Percentiles rank a stretch among this genome's conserved stretches.
These are phyloP conservation scores for Hypomecis atomaria DNA, from an alignment of 2,888 invertebrate genomes.

Conservation along the genomic window DNA sequence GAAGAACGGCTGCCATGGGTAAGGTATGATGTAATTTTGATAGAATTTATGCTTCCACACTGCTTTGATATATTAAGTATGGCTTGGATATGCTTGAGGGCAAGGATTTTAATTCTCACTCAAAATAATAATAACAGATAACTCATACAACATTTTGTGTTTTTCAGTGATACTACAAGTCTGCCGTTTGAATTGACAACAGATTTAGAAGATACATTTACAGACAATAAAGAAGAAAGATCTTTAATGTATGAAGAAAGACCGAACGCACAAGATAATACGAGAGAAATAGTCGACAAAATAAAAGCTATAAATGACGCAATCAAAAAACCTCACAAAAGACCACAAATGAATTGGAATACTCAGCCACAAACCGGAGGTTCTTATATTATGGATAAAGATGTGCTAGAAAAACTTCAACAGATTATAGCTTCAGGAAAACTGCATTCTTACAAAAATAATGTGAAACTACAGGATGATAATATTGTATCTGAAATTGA, in stretches of 20 bases:
- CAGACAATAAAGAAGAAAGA: slow-evolving; percentile 51
- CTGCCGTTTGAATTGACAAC: slow-evolving; percentile 37
- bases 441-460: slow-evolving; percentile 51
- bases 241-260: slow-evolving; percentile 57
- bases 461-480: slow-evolving; percentile 50
- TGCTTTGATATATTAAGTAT: slow-evolving; percentile 46
- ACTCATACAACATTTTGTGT: slow-evolving; percentile 38
- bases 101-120: slow-evolving; percentile 10
- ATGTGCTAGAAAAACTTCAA: slow-evolving; percentile 69
- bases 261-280: slow-evolving; percentile 50
- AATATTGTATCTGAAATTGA: slow-evolving; percentile 48
- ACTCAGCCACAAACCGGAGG: slow-evolving; percentile 56
- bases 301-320: slow-evolving; percentile 82
- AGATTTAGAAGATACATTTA: slow-evolving; percentile 37
- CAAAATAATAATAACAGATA: background rate
- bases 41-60: slow-evolving; percentile 56
- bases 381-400: slow-evolving; percentile 64
- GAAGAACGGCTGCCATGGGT: slow-evolving; percentile 56
- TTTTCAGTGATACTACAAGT: slow-evolving; percentile 56
- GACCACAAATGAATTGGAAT: slow-evolving; percentile 60
- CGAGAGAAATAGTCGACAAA: slow-evolving; percentile 81
- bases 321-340: slow-evolving; percentile 64
- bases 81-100: slow-evolving; percentile 25
- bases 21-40: slow-evolving; percentile 71
- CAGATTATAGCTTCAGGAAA: slow-evolving; percentile 71